Percentiles rank a stretch among this genome's conserved stretches.
Evolutionary conservation across 2,888 invertebrate species (phyloP).

Genomic region (Nemoura dubitans): DNA sequence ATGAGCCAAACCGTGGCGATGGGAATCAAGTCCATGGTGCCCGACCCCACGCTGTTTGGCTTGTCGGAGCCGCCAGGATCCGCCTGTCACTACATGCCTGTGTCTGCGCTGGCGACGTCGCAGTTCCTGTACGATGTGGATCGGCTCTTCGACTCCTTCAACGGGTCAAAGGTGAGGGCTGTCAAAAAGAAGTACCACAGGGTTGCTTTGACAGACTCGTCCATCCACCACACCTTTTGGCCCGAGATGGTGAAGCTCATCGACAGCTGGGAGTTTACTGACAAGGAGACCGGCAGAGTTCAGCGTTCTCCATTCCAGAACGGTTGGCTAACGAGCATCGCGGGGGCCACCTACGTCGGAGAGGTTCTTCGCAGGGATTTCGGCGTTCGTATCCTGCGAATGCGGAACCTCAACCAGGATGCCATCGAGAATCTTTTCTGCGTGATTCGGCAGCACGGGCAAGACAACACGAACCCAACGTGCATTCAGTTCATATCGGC

Average conservation of each 20-base stretch:
- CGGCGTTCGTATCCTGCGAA: not conserved
- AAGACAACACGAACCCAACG: not conserved
- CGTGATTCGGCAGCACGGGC: not conserved
- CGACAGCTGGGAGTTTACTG: not conserved
- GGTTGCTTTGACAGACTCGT: not conserved
- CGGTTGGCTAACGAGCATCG: not conserved
- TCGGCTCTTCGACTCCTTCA: conserved; percentile 8
- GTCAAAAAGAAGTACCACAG: not conserved
- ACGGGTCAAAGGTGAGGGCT: not conserved
- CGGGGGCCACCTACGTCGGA: not conserved
- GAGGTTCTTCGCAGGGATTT: not conserved
- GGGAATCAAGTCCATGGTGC: not conserved
- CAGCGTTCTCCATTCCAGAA: conserved; percentile 8
- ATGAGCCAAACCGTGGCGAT: not conserved
- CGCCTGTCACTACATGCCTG: not conserved
- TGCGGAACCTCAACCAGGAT: not conserved
- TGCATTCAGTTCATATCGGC: not conserved
- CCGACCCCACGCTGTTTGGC: conserved; percentile 1
- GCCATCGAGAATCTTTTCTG: not conserved
- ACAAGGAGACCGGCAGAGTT: not conserved
- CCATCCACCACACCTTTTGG: conserved; percentile 9
- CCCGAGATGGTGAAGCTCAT: not conserved
- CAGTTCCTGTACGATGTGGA: too few species aligned
- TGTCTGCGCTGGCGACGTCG: not conserved
- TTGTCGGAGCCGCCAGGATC: not conserved